phyloP scores from a whole-genome alignment of 2,113 vertebrate species.

The Colaptes auratus region DNA sequence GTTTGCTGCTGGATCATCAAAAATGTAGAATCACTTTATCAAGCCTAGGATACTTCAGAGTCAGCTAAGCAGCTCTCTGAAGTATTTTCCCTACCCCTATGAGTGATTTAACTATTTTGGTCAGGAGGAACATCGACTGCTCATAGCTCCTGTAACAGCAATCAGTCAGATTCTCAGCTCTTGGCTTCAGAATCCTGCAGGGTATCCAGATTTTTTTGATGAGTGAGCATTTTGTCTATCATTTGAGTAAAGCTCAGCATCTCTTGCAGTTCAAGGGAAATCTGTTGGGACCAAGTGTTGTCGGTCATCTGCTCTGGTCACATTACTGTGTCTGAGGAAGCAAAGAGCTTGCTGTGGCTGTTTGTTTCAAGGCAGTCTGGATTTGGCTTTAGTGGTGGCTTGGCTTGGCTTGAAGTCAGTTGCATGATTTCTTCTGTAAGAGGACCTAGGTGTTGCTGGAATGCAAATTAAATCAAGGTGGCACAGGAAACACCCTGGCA shows the following conservation, averaged over 20 bases:
- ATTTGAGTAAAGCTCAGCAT: neutral
- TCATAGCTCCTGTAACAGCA: neutral
- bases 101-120: neutral
- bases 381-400: neutral
- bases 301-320: neutral
- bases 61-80: neutral
- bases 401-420: fast-evolving
- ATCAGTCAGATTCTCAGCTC: neutral
- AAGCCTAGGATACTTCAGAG: neutral
- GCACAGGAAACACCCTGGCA: neutral
- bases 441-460: neutral
- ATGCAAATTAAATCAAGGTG: neutral
- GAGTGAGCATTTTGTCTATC: neutral
- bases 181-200: neutral
- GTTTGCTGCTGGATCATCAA: neutral
- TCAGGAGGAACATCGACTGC: neutral
- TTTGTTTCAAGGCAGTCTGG: neutral
- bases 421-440: fast-evolving
- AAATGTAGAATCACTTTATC: neutral
- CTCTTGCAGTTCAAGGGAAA: neutral
- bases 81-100: neutral
- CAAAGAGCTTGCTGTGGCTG: fast-evolving
- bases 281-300: neutral
- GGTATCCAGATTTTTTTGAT: neutral
- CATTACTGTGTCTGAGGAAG: neutral